These are phyloP conservation scores for Oreocharis arfaki DNA, from an alignment of 2,113 vertebrate genomes.

Conservation along the genomic window DNA sequence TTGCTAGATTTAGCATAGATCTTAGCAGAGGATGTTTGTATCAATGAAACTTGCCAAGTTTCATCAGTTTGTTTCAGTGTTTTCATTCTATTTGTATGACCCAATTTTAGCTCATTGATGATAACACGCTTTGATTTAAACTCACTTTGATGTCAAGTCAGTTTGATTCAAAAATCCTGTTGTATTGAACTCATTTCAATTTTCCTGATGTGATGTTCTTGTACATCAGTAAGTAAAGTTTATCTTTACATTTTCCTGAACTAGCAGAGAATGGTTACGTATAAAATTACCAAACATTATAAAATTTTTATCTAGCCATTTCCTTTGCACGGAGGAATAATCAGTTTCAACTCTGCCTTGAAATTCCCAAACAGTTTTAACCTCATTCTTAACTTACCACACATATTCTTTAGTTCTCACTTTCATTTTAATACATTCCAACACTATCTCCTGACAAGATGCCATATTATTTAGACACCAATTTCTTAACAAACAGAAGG, in stretches of 20 bases:
- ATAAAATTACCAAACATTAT: not conserved
- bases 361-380: not conserved
- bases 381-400: not conserved
- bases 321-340: not conserved
- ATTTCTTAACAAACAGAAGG: slow-evolving; percentile 25
- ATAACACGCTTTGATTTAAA: slow-evolving; percentile 65
- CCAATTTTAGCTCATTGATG: slow-evolving; percentile 60
- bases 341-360: not conserved
- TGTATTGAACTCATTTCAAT: slow-evolving; percentile 64
- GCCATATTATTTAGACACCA: not conserved
- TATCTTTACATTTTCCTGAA: not conserved
- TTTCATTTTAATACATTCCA: not conserved
- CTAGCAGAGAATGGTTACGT: not conserved
- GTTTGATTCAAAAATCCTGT: slow-evolving; percentile 57
- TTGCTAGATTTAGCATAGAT: slow-evolving; percentile 34
- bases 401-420: not conserved
- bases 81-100: slow-evolving; percentile 58
- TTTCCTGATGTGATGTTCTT: slow-evolving; percentile 20
- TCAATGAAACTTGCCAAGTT: slow-evolving; percentile 39
- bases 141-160: slow-evolving; percentile 55
- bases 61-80: slow-evolving; percentile 26
- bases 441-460: not conserved
- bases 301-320: not conserved
- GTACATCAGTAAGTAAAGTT: not conserved
- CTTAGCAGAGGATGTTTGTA: slow-evolving; percentile 27